phyloP scores from a whole-genome alignment of 2,797 vertebrate species.

The Chaetodon trifasciatus region DNA sequence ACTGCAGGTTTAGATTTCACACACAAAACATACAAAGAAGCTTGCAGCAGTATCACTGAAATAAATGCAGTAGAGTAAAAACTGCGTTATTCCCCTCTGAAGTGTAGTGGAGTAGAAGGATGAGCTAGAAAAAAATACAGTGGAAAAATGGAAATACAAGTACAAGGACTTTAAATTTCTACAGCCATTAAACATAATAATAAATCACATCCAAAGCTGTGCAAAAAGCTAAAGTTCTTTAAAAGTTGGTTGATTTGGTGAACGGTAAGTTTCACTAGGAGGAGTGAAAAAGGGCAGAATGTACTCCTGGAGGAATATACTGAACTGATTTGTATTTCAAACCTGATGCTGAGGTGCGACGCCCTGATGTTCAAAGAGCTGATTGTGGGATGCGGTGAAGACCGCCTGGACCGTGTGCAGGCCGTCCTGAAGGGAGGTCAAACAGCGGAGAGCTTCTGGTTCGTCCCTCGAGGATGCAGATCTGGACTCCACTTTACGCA shows the following conservation, averaged over 20 bases:
- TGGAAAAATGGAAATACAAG: neutral
- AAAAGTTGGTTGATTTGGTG: neutral
- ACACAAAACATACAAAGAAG: neutral
- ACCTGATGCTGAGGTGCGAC: slow-evolving; percentile 87
- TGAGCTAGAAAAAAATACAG: too few relatives aligned
- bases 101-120: neutral
- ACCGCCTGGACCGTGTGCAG: slow-evolving; percentile 77
- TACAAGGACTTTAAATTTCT: too few relatives aligned
- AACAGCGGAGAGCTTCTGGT: slow-evolving; percentile 79
- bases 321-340: slow-evolving; percentile 21
- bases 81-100: neutral
- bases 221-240: too few relatives aligned
- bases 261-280: neutral
- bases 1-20: neutral
- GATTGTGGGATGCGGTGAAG: slow-evolving; percentile 75
- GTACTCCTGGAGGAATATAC: neutral
- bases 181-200: neutral
- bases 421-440: slow-evolving; percentile 81
- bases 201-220: too few relatives aligned
- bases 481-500: slow-evolving; percentile 80
- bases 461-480: slow-evolving; percentile 47
- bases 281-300: neutral
- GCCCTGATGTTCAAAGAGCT: slow-evolving; percentile 80
- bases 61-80: neutral
- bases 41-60: neutral